phyloP scores from a whole-genome alignment of 1,140 invertebrate species.

The Drosophila chauvacae region DNA sequence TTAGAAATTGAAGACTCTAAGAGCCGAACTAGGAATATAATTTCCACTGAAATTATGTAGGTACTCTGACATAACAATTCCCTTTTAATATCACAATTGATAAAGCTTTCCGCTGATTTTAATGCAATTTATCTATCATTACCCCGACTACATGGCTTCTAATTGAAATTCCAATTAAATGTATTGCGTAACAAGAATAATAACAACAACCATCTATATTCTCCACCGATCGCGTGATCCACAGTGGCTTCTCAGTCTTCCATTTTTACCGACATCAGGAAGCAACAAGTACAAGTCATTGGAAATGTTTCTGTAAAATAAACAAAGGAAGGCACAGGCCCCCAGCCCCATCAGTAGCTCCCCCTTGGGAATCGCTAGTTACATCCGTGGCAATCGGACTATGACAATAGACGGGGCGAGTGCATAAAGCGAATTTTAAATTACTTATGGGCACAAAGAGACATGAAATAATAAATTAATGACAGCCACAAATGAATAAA shows the following conservation, averaged over 20 bases:
- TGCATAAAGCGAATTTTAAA: constrained; percentile 42
- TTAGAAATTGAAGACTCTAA: no score
- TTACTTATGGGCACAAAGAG: constrained; percentile 57
- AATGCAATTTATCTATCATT: constrained; percentile 6
- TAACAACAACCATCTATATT: constrained; percentile 1
- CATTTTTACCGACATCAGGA: constrained; percentile 36
- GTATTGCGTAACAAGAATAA: constrained; percentile 26
- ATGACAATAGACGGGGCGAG: constrained; percentile 32
- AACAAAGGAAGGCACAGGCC: constrained; percentile 34
- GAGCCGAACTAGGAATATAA: no score
- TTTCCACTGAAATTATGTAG: no score
- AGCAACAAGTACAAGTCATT: constrained; percentile 43
- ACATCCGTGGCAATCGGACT: constrained; percentile 39
- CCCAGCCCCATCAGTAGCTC: background rate
- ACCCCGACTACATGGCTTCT: constrained; percentile 6
- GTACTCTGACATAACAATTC: background rate
- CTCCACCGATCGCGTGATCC: constrained; percentile 32
- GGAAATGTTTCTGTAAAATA: constrained; percentile 24
- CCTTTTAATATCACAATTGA: background rate
- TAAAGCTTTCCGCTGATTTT: background rate
- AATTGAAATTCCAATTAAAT: constrained; percentile 23
- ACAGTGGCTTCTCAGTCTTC: constrained; percentile 13
- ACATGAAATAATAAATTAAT: constrained; percentile 19
- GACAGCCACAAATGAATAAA: constrained; percentile 51
- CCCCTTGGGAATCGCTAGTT: constrained; percentile 12